These are phyloP conservation scores for Aplocera efformata DNA, from an alignment of 2,888 invertebrate genomes.

Conservation along the genomic window DNA sequence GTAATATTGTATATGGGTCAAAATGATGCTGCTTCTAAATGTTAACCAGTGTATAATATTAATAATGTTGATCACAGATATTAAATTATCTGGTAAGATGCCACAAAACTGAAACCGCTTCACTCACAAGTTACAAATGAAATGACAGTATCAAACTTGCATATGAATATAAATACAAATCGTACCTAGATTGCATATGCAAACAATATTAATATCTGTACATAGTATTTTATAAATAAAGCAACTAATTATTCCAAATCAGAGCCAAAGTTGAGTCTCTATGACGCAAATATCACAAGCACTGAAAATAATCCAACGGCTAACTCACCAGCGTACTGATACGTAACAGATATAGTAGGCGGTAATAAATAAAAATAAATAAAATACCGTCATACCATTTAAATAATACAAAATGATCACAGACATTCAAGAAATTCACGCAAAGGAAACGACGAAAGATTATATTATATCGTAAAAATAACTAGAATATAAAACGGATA, in stretches of 20 bases:
- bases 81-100: slow-evolving; percentile 40
- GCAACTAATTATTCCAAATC: slow-evolving; percentile 39
- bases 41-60: background rate
- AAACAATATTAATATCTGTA: slow-evolving; percentile 54
- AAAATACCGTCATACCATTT: background rate
- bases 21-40: background rate
- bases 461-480: slow-evolving; percentile 16
- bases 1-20: slow-evolving; percentile 2
- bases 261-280: slow-evolving; percentile 48
- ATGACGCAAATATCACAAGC: slow-evolving; percentile 45
- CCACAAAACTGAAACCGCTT: slow-evolving; percentile 45
- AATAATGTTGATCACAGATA: slow-evolving; percentile 14
- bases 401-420: too few species aligned
- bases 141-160: slow-evolving; percentile 39
- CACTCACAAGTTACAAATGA: slow-evolving; percentile 26
- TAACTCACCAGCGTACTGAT: slow-evolving; percentile 7
- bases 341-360: slow-evolving; percentile 3
- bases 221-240: slow-evolving; percentile 56
- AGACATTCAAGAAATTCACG: slow-evolving; percentile 2
- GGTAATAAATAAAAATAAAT: background rate
- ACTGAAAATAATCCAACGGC: slow-evolving; percentile 16
- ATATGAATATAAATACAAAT: slow-evolving; percentile 43
- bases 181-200: slow-evolving; percentile 40
- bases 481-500: slow-evolving; percentile 16
- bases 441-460: slow-evolving; percentile 13